A percentile compares a stretch with the other conserved stretches of the same genome.
Evolutionary conservation across 2,888 invertebrate genomes (phyloP).

Genomic region (Lasioglossum vierecki): DNA sequence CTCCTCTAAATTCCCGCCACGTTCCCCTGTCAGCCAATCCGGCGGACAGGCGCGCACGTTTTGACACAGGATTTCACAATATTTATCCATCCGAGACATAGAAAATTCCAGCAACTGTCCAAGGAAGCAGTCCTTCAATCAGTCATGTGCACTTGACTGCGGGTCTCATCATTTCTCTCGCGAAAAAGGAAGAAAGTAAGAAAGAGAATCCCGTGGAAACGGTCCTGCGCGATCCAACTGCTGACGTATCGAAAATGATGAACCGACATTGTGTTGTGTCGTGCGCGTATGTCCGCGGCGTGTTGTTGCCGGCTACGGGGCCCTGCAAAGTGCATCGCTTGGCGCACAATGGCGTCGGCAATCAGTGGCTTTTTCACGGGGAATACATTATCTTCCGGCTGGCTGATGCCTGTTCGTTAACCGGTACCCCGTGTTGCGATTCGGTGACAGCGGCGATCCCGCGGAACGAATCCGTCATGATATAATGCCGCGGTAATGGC

Average conservation of each 20-base stretch:
- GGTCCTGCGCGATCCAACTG: constrained; percentile 10
- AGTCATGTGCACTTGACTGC: background rate
- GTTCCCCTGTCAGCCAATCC: background rate
- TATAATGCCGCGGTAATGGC: constrained; percentile 70
- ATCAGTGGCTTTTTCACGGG: constrained; percentile 55
- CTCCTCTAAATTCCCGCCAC: background rate
- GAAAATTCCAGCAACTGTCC: background rate
- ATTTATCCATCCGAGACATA: background rate
- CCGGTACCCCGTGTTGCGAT: constrained; percentile 47
- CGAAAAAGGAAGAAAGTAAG: background rate
- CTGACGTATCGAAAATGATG: constrained; percentile 50
- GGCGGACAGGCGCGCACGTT: background rate
- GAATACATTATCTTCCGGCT: constrained; percentile 49
- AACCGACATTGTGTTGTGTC: constrained; percentile 37
- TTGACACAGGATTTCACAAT: background rate
- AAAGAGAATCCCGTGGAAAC: background rate
- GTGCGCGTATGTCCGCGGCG: constrained; percentile 1
- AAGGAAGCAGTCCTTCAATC: constrained; percentile 5
- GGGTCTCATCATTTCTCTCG: background rate
- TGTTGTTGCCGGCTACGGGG: constrained; percentile 7
- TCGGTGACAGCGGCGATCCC: constrained; percentile 70
- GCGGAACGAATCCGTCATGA: constrained; percentile 69
- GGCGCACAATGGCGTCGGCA: constrained; percentile 44
- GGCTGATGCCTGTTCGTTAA: constrained; percentile 49
- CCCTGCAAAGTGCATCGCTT: constrained; percentile 31